phyloP scores from a whole-genome alignment of 1,140 invertebrate genomes.

The Trialeurodes vaporariorum region DNA sequence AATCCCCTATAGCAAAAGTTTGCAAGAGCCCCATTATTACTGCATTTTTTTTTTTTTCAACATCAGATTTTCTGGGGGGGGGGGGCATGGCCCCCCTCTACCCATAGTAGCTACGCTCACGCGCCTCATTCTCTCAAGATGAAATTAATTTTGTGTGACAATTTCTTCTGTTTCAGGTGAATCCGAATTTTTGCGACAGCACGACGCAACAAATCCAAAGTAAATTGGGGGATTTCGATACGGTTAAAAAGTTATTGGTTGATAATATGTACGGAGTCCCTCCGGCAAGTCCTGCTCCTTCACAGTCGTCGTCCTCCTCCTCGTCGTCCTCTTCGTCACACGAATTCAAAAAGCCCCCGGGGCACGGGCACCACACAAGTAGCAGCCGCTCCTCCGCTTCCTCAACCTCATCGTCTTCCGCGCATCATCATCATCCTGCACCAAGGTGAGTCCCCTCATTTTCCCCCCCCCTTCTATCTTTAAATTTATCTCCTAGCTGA shows the following conservation, averaged over 20 bases:
- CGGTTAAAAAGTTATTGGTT: slow-evolving; percentile 50
- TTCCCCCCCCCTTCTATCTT: too few species aligned
- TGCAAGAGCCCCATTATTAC: too few species aligned
- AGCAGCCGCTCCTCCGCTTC: slow-evolving; percentile 35
- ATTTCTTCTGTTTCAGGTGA: slow-evolving; percentile 42
- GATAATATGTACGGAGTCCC: slow-evolving; percentile 55
- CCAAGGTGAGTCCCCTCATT: slow-evolving; percentile 2
- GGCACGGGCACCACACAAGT: slow-evolving; percentile 29
- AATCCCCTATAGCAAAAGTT: too few species aligned
- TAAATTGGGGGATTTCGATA: slow-evolving; percentile 55
- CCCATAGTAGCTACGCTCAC: too few species aligned
- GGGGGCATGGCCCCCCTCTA: too few species aligned
- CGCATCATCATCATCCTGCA: slow-evolving; percentile 30
- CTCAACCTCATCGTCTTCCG: slow-evolving; percentile 37
- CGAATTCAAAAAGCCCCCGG: slow-evolving; percentile 49
- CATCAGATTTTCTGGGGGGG: too few species aligned
- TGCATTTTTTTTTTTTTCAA: too few species aligned
- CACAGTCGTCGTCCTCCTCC: slow-evolving; percentile 29
- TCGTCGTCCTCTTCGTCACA: slow-evolving; percentile 25
- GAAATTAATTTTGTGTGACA: neutral
- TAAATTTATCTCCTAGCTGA: too few species aligned
- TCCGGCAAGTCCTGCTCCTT: slow-evolving; percentile 44
- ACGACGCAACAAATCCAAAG: slow-evolving; percentile 60
- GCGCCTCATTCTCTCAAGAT: neutral
- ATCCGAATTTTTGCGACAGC: slow-evolving; percentile 52